These are phyloP conservation scores for Cephalopholis sonnerati DNA, from an alignment of 2,113 vertebrate genomes.

Conservation along the genomic window DNA sequence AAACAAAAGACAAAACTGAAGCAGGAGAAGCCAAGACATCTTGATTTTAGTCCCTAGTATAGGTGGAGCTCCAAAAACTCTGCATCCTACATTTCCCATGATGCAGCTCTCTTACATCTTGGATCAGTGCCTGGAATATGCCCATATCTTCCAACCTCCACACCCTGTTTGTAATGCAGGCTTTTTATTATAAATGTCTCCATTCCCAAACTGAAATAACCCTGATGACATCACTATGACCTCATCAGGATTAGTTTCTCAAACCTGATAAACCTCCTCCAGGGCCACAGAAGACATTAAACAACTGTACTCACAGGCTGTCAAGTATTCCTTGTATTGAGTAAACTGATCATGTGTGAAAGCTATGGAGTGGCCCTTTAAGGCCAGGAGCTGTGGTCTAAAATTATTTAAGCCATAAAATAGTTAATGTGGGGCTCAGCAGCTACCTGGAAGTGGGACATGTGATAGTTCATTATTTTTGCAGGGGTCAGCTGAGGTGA, in stretches of 20 bases:
- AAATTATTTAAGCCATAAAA: slow-evolving; percentile 13
- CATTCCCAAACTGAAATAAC: not conserved
- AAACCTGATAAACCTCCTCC: not conserved
- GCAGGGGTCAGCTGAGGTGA: slow-evolving; percentile 20
- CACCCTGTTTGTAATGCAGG: not conserved
- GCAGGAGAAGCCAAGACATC: no score
- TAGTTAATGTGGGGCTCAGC: not conserved
- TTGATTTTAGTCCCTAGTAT: not conserved
- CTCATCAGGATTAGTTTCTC: not conserved
- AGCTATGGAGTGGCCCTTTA: not conserved
- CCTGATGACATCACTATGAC: not conserved
- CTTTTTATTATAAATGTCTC: not conserved
- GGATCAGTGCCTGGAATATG: not conserved
- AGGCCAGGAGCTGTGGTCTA: not conserved
- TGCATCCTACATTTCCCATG: not conserved
- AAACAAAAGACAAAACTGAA: not conserved
- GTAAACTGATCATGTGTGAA: not conserved
- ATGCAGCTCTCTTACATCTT: not conserved
- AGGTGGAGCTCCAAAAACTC: not conserved
- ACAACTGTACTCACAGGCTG: not conserved
- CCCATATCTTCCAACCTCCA: not conserved
- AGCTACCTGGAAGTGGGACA: slow-evolving; percentile 12
- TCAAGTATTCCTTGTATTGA: not conserved
- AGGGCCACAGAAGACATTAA: not conserved
- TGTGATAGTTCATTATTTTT: slow-evolving; percentile 27